Percentiles rank a stretch among this genome's conserved stretches.
Evolutionary conservation across 2,113 vertebrate genomes (phyloP).

Genomic region (Podarcis cretensis): DNA sequence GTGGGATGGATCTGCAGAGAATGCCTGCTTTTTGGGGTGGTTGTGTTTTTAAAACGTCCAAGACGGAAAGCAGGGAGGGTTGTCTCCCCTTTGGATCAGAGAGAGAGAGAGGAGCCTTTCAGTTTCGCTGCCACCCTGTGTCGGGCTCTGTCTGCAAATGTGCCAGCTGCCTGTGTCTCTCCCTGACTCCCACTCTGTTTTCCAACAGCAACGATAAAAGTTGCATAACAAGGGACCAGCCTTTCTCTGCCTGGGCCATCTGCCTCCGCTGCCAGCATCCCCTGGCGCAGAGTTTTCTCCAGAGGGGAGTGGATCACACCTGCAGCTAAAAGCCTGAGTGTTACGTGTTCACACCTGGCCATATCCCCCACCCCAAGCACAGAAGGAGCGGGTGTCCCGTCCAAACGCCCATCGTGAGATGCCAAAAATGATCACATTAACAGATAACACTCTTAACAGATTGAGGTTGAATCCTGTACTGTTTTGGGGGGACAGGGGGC

Average conservation of each 20-base stretch:
- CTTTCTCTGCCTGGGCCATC: background rate
- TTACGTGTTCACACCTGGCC: too few species aligned
- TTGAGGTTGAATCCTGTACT: too few species aligned
- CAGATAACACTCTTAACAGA: too few species aligned
- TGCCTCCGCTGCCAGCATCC: background rate
- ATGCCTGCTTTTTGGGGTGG: background rate
- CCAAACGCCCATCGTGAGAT: too few species aligned
- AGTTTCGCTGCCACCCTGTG: too few species aligned
- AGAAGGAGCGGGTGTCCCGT: too few species aligned
- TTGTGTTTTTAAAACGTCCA: background rate
- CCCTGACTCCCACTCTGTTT: conserved; percentile 19
- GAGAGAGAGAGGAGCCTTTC: too few species aligned
- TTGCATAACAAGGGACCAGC: background rate
- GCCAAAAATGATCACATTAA: too few species aligned
- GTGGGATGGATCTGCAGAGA: background rate
- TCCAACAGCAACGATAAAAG: background rate
- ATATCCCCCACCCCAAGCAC: too few species aligned
- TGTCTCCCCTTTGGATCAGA: background rate
- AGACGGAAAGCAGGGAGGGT: rapidly evolving
- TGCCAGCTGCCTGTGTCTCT: background rate
- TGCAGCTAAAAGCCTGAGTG: background rate
- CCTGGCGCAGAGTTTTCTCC: background rate
- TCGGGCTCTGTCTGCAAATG: background rate
- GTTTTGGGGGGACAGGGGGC: too few species aligned
- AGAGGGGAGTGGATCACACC: background rate